Evolutionary conservation across 2,113 vertebrate species (phyloP), one percentile per base, ranked within the genome.

Genomic region (Halichoerus grypus): DNA sequence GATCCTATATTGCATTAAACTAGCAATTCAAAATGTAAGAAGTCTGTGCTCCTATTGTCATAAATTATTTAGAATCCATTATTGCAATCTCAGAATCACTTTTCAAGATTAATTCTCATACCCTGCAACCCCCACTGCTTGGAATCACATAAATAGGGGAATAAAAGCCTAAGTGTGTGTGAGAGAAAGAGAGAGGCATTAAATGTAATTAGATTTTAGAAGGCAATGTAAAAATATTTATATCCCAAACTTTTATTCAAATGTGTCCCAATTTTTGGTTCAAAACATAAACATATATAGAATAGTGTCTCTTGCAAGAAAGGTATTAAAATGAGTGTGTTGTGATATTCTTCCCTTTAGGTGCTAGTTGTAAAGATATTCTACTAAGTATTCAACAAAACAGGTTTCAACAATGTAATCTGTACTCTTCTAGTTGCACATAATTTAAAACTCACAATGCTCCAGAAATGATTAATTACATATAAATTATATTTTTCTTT

Each of bases 401-500:
- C 71, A 96, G 22, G 3, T 51, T 91, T 95, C 96, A 97, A 95
- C 86, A 95, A 74, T 80, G 85, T 91, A 79, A 88, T 72, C 77
- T 86, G 36, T n/a, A 85, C 83, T 77, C 33, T 9, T 82, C 4
- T 55, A 69, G 42, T 88, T 91, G 86, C 74, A 93, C 39, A 63
- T 55, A 93, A 65, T 96, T 96, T 97, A 95, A 95, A 96, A 83
- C 67, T 81, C 84, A 74, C 21, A 59, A 4, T 82, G 36, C 42
- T 94, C 57, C 31, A 87, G 55, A 96, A 67, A 42, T 89, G 82
- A 96, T 94, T 97, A 95, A 83, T 92, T 95, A 87, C n/a, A 96
- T 84, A 84, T 87, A 97, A 97, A 94, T 97, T 94, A 39, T 87
- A 83, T 95, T 96, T 93, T 92, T 61, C 83, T 77, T 90, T 92